A percentile compares a stretch with the other conserved stretches of the same genome.
phyloP scores from a whole-genome alignment of 2,113 vertebrate species.

The Cromileptes altivelis region DNA sequence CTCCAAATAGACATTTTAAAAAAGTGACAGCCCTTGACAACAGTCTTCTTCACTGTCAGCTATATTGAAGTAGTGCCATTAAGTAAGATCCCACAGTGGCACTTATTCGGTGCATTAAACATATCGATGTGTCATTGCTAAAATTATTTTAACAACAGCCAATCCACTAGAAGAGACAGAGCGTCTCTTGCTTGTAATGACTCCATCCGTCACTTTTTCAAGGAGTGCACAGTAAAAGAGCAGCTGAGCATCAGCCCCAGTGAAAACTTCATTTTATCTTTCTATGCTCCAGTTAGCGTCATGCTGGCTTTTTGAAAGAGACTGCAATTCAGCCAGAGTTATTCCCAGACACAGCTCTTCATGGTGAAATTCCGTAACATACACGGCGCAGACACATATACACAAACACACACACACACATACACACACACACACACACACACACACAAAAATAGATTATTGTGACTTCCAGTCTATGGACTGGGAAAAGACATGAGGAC shows the following conservation, averaged over 20 bases:
- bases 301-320: constrained; percentile 32
- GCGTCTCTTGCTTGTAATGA: constrained; percentile 18
- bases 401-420: constrained; percentile 17
- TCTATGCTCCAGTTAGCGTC: constrained; percentile 38
- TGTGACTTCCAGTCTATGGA: constrained; percentile 41
- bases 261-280: constrained; percentile 26
- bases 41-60: not conserved
- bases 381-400: constrained; percentile 15
- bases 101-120: constrained; percentile 13
- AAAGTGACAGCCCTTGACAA: not conserved
- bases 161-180: not conserved
- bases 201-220: constrained; percentile 13
- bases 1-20: not conserved
- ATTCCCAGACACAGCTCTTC: constrained; percentile 3
- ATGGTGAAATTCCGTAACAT: constrained; percentile 6
- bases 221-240: not conserved
- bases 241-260: constrained; percentile 9
- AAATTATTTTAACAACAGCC: constrained; percentile 7
- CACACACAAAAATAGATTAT: constrained; percentile 43
- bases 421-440: constrained; percentile 12
- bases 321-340: constrained; percentile 35
- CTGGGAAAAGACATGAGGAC: constrained; percentile 55
- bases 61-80: not conserved
- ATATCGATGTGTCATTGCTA: not conserved
- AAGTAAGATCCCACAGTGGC: not conserved